Evolutionary conservation across 2,888 invertebrate species (phyloP), one percentile per base, ranked within the genome.

Genomic region (Yponomeuta cagnagella): DNA sequence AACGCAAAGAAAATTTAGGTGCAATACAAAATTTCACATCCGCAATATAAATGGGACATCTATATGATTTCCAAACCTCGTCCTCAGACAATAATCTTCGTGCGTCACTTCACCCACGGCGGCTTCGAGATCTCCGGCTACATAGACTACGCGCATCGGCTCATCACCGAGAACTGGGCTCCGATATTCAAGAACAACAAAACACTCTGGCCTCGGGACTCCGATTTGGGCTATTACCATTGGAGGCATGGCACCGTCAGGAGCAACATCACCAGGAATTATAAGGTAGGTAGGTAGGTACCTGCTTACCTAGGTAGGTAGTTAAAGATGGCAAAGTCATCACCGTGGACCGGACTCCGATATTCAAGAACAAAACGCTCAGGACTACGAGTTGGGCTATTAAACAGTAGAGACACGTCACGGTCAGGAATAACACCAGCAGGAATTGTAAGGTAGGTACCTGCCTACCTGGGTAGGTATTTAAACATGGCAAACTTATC

Each of bases 101-200:
- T 97, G 6, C 93, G 96, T 10, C 93, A 94, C 79, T 93, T 93
- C 73, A 95, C 95, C 10, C 94, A 92, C 73, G 93, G 94, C 6
- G 96, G 96, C 2, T 95, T 95, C 75, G 97, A 97, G 81, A 94
- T 97, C 72, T 97, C 97, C 0, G 97, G 96, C 1, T 98, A 97
- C 80, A 95, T 98, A 48, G 98, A 98, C 83, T 97, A 95, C 82
- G 94, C 94, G 0, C 94, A 96, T 73, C 92, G 96, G 69, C 88
- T 97, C 12, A 88, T 93, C 70, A 89, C 91, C 0, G 96, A 97
- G 76, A 94, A 97, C 80, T 97, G 97, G 96, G 87, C 87, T n/a
- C 93, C 93, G 1, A 95, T 96, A 80, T 97, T 97, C 82, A 90
- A 89, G 74, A 93, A 94, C 15, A 93, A 93, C 72, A 94, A 93